Evolutionary conservation across 2,888 invertebrate genomes (phyloP), one percentile per base, ranked within the genome.

Genomic region (Abrostola tripartita): DNA sequence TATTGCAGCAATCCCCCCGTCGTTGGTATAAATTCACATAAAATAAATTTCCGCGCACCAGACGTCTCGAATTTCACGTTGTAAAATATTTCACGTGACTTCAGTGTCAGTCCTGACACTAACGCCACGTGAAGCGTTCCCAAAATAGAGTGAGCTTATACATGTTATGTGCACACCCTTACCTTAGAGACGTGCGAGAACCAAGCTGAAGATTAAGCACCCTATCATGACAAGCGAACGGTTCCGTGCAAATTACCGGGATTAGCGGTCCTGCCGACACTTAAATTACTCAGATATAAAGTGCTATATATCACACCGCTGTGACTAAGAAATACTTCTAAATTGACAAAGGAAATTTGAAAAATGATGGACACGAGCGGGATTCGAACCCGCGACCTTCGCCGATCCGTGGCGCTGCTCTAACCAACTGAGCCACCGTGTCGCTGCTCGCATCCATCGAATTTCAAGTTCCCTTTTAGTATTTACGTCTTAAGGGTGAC

Each of bases 181-280:
- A 75, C 51, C 56, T 64, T 50, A 59, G 53, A 67, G 55, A 60
- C 65, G 71, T 64, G 66, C 70, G 61, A 68, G 53, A 38, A 47
- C 11, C 65, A 58, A 60, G 62, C 61, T 54, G 66, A 70, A 81
- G 74, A 80, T 80, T 79, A 78, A 79, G 78, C 68, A 71, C 64
- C 68, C 65, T 65, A 78, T 78, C 78, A 70, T 71, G 72, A 76
- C 69, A 70, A 63, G 71, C 74, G 71, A 76, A 74, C 65, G 67
- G 71, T 76, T 79, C 65, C 73, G 61, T 65, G 74, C 71, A 81
- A 85, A 82, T 84, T 81, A 76, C 79, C 54, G 56, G 74, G 77
- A 81, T 83, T 83, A 81, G 79, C 69, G 68, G 74, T 68, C 58
- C 70, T 68, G 71, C 64, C 53, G 65, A 62, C 69, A 62, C 64